These are phyloP conservation scores for Athene noctua DNA, from an alignment of 2,113 vertebrate genomes.

Conservation along the genomic window DNA sequence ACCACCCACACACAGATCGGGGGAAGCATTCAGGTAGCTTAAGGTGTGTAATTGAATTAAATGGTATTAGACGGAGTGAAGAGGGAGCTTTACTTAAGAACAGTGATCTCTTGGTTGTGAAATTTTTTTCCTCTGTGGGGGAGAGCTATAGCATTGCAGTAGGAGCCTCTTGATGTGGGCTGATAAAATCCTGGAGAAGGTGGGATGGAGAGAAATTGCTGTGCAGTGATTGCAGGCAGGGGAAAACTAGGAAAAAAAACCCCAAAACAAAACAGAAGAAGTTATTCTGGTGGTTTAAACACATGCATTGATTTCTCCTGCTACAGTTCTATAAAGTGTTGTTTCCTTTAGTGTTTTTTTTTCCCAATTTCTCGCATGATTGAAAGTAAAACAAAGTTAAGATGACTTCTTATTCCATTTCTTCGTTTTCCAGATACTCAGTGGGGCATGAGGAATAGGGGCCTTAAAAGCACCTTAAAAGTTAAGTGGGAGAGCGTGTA, in stretches of 20 bases:
- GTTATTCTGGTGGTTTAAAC: neutral
- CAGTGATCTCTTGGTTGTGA: neutral
- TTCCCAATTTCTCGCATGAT: accelerated
- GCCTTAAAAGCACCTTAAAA: neutral
- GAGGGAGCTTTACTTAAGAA: neutral
- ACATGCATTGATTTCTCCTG: neutral
- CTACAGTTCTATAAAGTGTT: neutral
- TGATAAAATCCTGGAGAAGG: neutral
- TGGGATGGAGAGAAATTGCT: neutral
- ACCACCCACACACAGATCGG: neutral
- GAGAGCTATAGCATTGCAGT: neutral
- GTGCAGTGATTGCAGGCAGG: neutral
- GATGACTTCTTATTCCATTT: neutral
- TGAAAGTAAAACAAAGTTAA: neutral
- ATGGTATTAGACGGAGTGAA: neutral
- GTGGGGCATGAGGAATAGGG: neutral
- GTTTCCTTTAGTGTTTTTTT: neutral
- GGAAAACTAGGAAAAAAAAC: neutral
- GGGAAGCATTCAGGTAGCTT: neutral
- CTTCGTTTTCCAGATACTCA: neutral
- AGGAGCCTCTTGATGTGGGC: neutral
- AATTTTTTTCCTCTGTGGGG: neutral
- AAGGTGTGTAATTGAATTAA: neutral
- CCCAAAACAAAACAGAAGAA: neutral
- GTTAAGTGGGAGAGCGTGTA: neutral